These are phyloP conservation scores for Volucella zonaria DNA, from an alignment of 2,888 invertebrate genomes.

Conservation along the genomic window DNA sequence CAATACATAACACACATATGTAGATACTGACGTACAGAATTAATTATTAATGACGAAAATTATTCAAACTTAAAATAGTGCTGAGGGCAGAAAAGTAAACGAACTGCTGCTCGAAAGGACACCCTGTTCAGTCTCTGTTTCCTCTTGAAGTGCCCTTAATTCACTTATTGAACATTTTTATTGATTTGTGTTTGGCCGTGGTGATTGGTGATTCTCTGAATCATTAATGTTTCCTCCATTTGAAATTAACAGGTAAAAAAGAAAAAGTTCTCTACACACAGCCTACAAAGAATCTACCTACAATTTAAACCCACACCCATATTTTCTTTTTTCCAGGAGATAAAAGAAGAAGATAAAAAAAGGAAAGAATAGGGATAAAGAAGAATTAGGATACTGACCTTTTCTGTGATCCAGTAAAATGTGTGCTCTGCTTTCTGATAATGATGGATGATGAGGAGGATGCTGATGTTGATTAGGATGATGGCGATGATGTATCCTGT, in stretches of 20 bases:
- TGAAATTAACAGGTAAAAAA: conserved; percentile 1
- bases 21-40: no score
- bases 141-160: no score
- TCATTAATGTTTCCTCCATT: background rate
- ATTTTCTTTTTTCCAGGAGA: conserved; percentile 46
- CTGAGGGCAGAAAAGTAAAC: no score
- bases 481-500: conserved; percentile 44
- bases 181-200: no score
- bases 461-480: no score
- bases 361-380: conserved; percentile 44
- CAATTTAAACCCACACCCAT: conserved; percentile 63
- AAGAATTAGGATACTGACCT: conserved; percentile 72
- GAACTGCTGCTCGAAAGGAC: no score
- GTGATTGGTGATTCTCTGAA: no score
- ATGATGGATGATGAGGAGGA: conserved; percentile 18
- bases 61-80: no score
- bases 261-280: conserved; percentile 9
- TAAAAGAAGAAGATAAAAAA: conserved; percentile 29
- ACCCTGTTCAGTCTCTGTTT: no score
- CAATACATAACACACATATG: no score
- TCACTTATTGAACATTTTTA: no score
- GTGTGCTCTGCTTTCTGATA: conserved; percentile 18
- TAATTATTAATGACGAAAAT: no score
- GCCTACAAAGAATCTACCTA: conserved; percentile 15
- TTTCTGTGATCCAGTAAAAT: conserved; percentile 40